Percentiles rank a stretch among this genome's conserved stretches.
Conservation (phyloP, 2,888 invertebrate species). For the Heteromyza rotundicornis region DNA sequence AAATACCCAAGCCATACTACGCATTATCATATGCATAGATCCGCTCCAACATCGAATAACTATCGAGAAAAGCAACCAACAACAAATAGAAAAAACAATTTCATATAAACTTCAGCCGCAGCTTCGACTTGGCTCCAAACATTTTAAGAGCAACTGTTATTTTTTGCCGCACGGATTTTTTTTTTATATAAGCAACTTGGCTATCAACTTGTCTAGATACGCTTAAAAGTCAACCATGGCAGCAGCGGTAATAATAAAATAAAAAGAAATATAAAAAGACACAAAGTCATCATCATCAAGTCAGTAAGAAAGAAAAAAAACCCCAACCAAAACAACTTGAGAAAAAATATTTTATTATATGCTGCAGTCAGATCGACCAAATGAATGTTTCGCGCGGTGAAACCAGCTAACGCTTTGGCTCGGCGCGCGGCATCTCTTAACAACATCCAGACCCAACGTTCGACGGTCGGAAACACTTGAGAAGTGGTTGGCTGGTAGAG, state of each 20-base stretch:
- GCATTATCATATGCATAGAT: not conserved
- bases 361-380: not conserved
- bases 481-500: not conserved
- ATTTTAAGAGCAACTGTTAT: slow-evolving; percentile 2
- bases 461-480: not conserved
- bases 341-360: slow-evolving; percentile 3
- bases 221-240: slow-evolving; percentile 2
- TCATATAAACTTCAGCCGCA: not conserved
- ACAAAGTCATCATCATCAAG: slow-evolving; percentile 12
- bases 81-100: not conserved
- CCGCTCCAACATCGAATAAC: not conserved
- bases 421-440: not conserved
- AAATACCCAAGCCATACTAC: not conserved
- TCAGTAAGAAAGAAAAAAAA: not conserved
- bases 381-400: not conserved
- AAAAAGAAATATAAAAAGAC: not conserved
- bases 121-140: not conserved
- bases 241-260: not conserved
- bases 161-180: not conserved
- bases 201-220: not conserved
- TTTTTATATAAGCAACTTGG: not conserved
- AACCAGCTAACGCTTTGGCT: not conserved
- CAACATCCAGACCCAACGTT: slow-evolving; percentile 10
- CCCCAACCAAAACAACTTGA: slow-evolving; percentile 1
- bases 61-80: not conserved